Evolutionary conservation across 2,113 vertebrate genomes (phyloP).

Genomic region (Clarias magur): DNA sequence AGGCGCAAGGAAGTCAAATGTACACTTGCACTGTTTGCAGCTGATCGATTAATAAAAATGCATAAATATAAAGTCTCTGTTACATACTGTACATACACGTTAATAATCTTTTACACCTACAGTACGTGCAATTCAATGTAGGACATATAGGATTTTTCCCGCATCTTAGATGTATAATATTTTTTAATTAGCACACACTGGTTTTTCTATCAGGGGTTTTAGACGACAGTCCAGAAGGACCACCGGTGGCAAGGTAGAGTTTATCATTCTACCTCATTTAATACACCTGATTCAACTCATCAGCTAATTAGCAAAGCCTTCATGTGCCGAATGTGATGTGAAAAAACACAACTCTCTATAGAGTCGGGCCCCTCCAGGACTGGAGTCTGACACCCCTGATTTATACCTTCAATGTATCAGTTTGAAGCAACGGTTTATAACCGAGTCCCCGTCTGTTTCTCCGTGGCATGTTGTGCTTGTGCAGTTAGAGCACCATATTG

Average conservation of each 20-base stretch:
- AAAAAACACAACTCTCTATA: conserved; percentile 27
- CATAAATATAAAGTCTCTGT: neutral
- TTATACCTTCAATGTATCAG: conserved; percentile 13
- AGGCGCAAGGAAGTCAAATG: neutral
- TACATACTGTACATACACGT: neutral
- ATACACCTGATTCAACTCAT: conserved; percentile 32
- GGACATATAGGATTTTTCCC: neutral
- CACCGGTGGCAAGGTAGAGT: neutral
- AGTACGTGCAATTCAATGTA: neutral
- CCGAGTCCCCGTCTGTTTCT: conserved; percentile 29
- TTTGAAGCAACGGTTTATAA: conserved; percentile 13
- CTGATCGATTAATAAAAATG: neutral
- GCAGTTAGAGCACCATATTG: conserved; percentile 51
- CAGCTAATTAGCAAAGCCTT: conserved; percentile 20
- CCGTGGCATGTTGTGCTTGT: conserved; percentile 40
- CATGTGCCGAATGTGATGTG: conserved; percentile 4
- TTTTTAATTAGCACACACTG: conserved; percentile 20
- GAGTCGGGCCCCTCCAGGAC: conserved; percentile 27
- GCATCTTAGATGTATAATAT: neutral
- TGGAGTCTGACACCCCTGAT: conserved; percentile 25
- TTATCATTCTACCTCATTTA: conserved; percentile 26
- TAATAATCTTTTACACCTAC: neutral
- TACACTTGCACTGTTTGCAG: neutral
- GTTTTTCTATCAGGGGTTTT: conserved; percentile 2
- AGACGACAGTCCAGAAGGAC: conserved; percentile 3